These are phyloP conservation scores for Parazoanthus darwini DNA, from an alignment of 92 coral and sea anemone genomes.

Conservation along the genomic window DNA sequence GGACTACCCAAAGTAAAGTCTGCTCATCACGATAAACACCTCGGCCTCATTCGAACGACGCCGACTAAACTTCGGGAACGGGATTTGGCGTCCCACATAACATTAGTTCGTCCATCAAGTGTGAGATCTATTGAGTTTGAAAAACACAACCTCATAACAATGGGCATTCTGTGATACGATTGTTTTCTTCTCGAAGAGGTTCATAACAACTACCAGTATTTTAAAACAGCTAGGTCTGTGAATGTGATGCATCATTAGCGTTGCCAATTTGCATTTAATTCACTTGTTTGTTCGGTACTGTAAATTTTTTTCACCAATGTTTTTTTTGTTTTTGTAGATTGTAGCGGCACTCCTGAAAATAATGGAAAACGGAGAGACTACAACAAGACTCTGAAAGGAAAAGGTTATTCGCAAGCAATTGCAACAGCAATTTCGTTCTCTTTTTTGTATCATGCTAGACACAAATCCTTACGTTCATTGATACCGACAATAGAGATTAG, in stretches of 20 bases:
- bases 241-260: no score
- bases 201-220: no score
- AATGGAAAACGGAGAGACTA: neutral
- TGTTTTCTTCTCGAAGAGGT: no score
- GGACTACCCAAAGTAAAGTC: neutral
- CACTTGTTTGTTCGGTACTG: no score
- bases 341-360: neutral
- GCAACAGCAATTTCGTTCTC: neutral
- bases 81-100: no score
- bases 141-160: neutral
- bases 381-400: neutral
- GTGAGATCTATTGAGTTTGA: neutral
- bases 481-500: neutral
- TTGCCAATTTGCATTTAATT: no score
- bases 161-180: conserved; percentile 6
- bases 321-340: neutral
- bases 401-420: neutral
- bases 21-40: neutral
- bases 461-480: neutral
- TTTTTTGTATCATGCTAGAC: neutral
- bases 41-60: conserved; percentile 10
- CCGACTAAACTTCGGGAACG: neutral
- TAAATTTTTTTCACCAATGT: neutral
- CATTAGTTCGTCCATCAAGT: neutral
- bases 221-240: no score